phyloP scores from a whole-genome alignment of 2,113 vertebrate genomes.

The Grantiella picta region DNA sequence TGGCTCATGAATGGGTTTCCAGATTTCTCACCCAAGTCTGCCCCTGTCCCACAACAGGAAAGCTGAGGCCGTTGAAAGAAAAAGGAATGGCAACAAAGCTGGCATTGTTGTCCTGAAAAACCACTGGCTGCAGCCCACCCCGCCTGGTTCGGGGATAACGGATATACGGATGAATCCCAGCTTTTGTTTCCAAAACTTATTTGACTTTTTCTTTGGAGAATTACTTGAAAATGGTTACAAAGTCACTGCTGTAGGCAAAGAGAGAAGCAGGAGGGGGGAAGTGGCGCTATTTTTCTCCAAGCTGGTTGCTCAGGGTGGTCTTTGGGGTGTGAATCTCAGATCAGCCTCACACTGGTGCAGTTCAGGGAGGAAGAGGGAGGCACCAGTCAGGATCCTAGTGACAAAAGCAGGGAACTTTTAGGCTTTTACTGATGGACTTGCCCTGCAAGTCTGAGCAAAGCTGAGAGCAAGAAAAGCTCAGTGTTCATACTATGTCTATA shows the following conservation, averaged over 20 bases:
- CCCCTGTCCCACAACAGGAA: neutral
- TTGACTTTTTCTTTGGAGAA: neutral
- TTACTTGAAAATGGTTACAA: constrained; percentile 10
- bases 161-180: constrained; percentile 7
- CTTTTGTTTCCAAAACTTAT: neutral
- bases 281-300: neutral
- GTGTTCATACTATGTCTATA: neutral
- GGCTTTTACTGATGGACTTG: neutral
- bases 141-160: neutral
- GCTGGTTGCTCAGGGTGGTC: neutral
- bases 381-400: neutral
- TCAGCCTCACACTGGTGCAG: neutral
- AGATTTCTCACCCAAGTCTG: constrained; percentile 22
- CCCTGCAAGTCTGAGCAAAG: neutral
- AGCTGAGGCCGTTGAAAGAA: constrained; percentile 18
- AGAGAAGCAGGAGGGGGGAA: neutral
- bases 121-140: constrained; percentile 9
- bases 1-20: constrained; percentile 40
- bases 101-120: constrained; percentile 32
- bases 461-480: neutral
- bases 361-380: neutral
- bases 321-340: neutral
- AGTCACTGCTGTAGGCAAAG: constrained; percentile 19
- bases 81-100: constrained; percentile 33
- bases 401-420: neutral